Evolutionary conservation across 1,140 invertebrate genomes (phyloP), one percentile per base, ranked within the genome.

Genomic region (Orius insidiosus): DNA sequence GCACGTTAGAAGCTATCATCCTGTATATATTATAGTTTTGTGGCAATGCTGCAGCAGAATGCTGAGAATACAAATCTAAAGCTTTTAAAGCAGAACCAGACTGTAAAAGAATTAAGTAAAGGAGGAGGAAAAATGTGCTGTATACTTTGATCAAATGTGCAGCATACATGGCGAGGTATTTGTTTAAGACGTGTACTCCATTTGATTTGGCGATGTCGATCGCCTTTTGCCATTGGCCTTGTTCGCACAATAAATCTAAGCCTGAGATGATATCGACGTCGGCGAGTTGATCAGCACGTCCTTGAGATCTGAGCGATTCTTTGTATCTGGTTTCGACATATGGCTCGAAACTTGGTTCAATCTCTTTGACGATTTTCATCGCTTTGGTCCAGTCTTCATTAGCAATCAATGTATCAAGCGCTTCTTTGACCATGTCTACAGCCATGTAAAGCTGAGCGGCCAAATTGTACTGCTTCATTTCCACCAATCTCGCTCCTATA

Each of bases 191-290:
- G 14, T 75, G 67, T 1, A 72, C 60, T 55, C 76, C 76, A 53
- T 86, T 76, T 44, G 76, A 65, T 54, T 76, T 77, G 1, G 88
- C 93, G 55, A 80, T 82, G 51, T 90, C 85, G 10, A 98, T 68
- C 35, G 89, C 87, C 52, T 90, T 83, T 34, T 73, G 69, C 92
- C 92, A 97, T 56, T 97, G 85, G 0, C 88, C 86, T 58, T 85
- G 85, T 52, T 86, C 80, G 2, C 81, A 83, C 48, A 95, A 67
- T 48, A 90, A n/a, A 55, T 96, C 89, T 36, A 95, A 59, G 0
- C 85, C 89, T 16, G 75, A 76, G 2, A 78, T 71, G 0, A 81
- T 71, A 61, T 89, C 84, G 2, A 92, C 78, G 61, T 82, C 78
- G 6, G 78, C 81, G 33, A 92, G 60, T 60, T 84, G 72, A 34